Evolutionary conservation across 2,888 invertebrate species (phyloP).

Genomic region (Rhopalosiphum nymphaeae): DNA sequence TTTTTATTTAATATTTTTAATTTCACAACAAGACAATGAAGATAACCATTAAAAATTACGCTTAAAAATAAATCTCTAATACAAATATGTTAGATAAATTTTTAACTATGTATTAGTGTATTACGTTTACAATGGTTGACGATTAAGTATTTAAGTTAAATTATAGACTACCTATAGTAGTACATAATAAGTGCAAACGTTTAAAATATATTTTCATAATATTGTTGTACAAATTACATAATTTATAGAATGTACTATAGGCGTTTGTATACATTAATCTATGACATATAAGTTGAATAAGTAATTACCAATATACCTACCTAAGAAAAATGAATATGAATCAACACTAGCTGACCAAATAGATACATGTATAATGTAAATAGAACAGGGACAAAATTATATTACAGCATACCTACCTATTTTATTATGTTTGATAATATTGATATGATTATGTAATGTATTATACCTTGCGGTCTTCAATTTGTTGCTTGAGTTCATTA

Average conservation of each 20-base stretch:
- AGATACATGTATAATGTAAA: background rate
- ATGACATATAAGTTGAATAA: background rate
- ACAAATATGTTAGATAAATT: background rate
- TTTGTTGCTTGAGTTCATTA: conserved; percentile 68
- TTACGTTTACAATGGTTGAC: background rate
- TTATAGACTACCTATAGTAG: background rate
- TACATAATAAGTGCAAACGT: background rate
- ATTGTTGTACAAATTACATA: background rate
- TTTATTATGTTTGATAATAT: background rate
- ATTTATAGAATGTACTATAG: background rate
- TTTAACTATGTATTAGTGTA: too few relatives aligned
- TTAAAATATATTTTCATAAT: background rate
- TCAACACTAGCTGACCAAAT: background rate
- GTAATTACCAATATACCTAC: background rate
- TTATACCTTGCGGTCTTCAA: conserved; percentile 63
- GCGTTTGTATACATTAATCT: background rate
- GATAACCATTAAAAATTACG: background rate
- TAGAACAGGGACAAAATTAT: background rate
- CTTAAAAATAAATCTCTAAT: background rate
- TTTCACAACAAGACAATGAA: background rate
- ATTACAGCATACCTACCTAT: background rate
- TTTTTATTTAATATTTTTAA: too few relatives aligned
- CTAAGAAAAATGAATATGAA: background rate
- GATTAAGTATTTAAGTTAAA: background rate
- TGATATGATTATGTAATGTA: background rate